Evolutionary conservation across 2,797 vertebrate species (phyloP).

Genomic region (Crotalus adamanteus): DNA sequence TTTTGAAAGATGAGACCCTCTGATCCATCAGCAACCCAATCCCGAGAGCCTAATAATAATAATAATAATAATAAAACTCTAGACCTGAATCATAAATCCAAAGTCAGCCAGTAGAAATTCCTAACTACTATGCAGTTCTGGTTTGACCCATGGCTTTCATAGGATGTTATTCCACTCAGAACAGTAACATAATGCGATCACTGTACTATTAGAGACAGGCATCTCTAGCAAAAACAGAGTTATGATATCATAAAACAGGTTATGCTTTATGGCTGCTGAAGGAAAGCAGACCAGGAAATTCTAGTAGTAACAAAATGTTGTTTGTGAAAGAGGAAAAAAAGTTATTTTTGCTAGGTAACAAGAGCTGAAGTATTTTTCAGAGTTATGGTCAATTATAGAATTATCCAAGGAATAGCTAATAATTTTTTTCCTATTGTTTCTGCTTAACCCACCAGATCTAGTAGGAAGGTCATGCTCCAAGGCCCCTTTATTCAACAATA

Average conservation of each 20-base stretch:
- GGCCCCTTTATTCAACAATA: not conserved
- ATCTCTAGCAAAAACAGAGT: not conserved
- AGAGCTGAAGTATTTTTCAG: not conserved
- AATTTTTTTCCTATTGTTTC: not conserved
- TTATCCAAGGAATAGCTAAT: not conserved
- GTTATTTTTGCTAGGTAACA: not conserved
- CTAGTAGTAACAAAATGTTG: not conserved
- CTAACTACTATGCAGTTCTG: not conserved
- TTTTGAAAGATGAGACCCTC: not conserved
- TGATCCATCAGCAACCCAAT: not conserved
- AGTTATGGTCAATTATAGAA: not conserved
- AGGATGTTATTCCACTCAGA: not conserved
- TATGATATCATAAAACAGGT: not conserved
- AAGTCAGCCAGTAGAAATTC: not conserved
- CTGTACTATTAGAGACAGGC: not conserved
- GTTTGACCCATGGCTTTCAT: not conserved
- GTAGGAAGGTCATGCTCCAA: not conserved
- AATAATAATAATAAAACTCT: not conserved
- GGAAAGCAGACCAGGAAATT: not conserved
- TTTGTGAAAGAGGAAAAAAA: not conserved
- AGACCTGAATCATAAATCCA: not conserved
- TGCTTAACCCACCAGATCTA: not conserved
- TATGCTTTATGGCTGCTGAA: not conserved
- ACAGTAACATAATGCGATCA: not conserved
- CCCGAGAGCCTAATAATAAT: not conserved